Percentiles rank a stretch among this genome's conserved stretches.
Evolutionary conservation across 2,888 invertebrate genomes (phyloP).

Genomic region (Camponotus fellah): DNA sequence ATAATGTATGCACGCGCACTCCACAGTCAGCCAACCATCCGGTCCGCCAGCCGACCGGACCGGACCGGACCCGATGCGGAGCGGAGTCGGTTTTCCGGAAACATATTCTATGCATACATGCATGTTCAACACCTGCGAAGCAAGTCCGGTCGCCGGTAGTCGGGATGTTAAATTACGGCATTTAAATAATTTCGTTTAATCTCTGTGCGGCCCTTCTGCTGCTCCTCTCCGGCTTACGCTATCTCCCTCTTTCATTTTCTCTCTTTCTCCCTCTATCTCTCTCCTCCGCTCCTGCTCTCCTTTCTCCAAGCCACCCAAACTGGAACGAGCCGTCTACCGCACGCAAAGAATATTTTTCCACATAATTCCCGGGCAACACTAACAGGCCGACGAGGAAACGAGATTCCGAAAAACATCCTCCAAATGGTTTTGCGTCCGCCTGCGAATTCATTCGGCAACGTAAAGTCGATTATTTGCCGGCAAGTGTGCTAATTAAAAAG

Average conservation of each 20-base stretch:
- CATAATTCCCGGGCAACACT: constrained; percentile 23
- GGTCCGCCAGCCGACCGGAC: constrained; percentile 51
- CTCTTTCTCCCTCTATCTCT: background rate
- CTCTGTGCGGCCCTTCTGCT: constrained; percentile 63
- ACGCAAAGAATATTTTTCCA: constrained; percentile 44
- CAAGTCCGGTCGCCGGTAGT: constrained; percentile 66
- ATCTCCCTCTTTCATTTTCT: background rate
- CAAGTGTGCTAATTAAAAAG: constrained; percentile 33
- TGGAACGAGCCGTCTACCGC: background rate
- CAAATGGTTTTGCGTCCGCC: constrained; percentile 19
- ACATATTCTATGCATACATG: constrained; percentile 84
- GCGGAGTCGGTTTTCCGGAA: constrained; percentile 73
- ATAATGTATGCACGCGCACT: constrained; percentile 76
- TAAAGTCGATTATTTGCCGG: constrained; percentile 15
- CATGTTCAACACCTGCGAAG: constrained; percentile 81
- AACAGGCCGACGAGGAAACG: background rate
- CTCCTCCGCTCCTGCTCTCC: background rate
- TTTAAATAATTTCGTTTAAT: constrained; percentile 85
- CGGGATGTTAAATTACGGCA: constrained; percentile 82
- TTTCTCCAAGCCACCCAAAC: background rate
- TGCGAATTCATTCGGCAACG: background rate
- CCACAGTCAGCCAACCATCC: constrained; percentile 41
- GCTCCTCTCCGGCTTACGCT: background rate
- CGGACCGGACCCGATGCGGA: constrained; percentile 34
- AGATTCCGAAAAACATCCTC: constrained; percentile 37